These are phyloP conservation scores for Dione vanillae DNA, from an alignment of 2,888 invertebrate genomes.

Conservation along the genomic window DNA sequence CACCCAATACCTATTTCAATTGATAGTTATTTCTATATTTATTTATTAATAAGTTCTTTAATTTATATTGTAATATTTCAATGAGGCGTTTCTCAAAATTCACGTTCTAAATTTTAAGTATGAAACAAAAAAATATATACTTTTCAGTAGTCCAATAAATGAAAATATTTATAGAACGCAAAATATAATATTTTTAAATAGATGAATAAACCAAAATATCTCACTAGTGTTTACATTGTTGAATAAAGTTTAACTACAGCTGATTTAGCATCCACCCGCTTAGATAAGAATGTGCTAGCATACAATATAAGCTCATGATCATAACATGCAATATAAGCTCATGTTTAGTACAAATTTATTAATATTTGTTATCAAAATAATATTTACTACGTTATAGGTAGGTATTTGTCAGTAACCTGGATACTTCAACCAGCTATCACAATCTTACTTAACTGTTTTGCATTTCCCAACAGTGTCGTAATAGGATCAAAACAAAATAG, in stretches of 20 bases:
- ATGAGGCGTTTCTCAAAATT: too few relatives aligned
- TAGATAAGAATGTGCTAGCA: background rate
- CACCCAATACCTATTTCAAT: too few relatives aligned
- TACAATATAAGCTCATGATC: background rate
- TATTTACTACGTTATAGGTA: background rate
- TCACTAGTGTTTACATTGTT: background rate
- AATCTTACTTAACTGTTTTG: background rate
- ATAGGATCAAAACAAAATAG: background rate
- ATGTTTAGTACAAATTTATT: background rate
- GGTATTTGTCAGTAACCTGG: background rate
- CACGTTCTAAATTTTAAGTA: too few relatives aligned
- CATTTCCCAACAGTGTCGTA: slow-evolving; percentile 1
- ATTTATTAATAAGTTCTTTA: too few relatives aligned
- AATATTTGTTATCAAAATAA: background rate
- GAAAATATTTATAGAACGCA: too few relatives aligned
- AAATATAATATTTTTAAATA: too few relatives aligned
- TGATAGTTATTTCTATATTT: too few relatives aligned
- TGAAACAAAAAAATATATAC: too few relatives aligned
- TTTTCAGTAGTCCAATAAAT: too few relatives aligned
- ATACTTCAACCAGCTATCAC: slow-evolving; percentile 17
- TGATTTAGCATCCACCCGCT: slow-evolving; percentile 3
- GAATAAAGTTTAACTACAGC: background rate
- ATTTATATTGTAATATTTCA: too few relatives aligned
- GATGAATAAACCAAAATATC: background rate
- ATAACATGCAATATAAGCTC: background rate